A percentile compares a stretch with the other conserved stretches of the same genome.
These are phyloP conservation scores for Balearica regulorum DNA, from an alignment of 2,797 vertebrate genomes.

Conservation along the genomic window DNA sequence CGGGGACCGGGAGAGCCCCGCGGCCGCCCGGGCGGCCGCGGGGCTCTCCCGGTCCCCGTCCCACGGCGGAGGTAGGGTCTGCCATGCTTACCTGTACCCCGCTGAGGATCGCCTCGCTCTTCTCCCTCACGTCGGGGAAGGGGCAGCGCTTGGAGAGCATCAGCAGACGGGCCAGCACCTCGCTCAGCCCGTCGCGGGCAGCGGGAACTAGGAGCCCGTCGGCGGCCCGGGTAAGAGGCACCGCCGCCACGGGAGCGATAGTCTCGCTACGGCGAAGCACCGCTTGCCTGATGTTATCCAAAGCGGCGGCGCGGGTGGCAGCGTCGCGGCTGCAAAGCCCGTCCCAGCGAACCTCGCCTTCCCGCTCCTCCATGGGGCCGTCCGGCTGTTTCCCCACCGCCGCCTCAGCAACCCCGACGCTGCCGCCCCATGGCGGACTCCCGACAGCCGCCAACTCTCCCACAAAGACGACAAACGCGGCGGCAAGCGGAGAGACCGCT, in stretches of 20 bases:
- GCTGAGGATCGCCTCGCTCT: constrained; percentile 80
- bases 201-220: neutral
- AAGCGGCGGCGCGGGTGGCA: constrained; percentile 76
- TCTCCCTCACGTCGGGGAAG: constrained; percentile 85
- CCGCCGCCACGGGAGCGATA: neutral
- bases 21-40: too few species aligned
- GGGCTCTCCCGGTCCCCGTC: neutral
- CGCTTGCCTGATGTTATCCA: constrained; percentile 85
- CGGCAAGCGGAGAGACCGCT: neutral
- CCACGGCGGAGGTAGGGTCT: neutral
- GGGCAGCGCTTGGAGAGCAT: constrained; percentile 92
- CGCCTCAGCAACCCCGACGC: neutral
- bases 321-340: constrained; percentile 84
- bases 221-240: neutral
- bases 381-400: neutral
- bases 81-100: constrained; percentile 81
- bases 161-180: constrained; percentile 85
- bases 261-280: constrained; percentile 71
- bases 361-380: constrained; percentile 81
- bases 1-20: too few species aligned
- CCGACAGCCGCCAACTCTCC: constrained; percentile 17
- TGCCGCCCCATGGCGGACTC: neutral
- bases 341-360: constrained; percentile 84
- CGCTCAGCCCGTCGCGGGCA: constrained; percentile 77
- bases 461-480: neutral